Conservation (phyloP, 1,140 invertebrate genomes). For the Eufriesea mexicana region DNA sequence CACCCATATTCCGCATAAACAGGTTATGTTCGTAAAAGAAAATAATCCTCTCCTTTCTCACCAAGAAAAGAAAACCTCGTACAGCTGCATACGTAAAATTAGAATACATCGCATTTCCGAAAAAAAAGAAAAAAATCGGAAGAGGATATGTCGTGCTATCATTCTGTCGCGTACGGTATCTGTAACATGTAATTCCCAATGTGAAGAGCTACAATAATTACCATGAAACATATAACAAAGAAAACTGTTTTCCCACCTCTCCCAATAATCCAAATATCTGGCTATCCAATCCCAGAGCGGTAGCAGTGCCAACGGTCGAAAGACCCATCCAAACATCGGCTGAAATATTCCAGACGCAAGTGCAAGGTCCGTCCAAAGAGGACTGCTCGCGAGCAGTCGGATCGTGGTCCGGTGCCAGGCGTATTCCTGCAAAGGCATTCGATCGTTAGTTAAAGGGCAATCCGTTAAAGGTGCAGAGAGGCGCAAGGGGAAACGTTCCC, state of each 20-base stretch:
- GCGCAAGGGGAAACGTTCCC: background rate
- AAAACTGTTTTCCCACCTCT: background rate
- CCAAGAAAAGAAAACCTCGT: no score
- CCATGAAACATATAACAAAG: background rate
- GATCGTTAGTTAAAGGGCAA: constrained; percentile 56
- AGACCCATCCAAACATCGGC: background rate
- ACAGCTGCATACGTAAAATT: no score
- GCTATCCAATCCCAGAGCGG: no score
- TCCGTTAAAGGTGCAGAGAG: constrained; percentile 46
- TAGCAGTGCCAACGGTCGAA: background rate
- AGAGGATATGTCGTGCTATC: no score
- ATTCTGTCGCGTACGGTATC: no score
- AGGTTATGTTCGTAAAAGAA: no score
- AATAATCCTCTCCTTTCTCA: no score
- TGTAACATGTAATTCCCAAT: no score
- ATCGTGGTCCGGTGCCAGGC: background rate
- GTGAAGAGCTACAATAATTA: no score
- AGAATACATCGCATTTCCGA: no score
- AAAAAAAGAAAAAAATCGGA: no score
- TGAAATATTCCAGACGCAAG: background rate
- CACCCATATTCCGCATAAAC: no score
- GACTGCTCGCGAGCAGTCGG: background rate
- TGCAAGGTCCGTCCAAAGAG: background rate
- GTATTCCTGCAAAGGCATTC: constrained; percentile 39
- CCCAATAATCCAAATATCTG: background rate